Percentiles rank a stretch among this genome's conserved stretches.
phyloP scores from a whole-genome alignment of 2,888 invertebrate genomes.

The Amblyjoppa fuscipennis region DNA sequence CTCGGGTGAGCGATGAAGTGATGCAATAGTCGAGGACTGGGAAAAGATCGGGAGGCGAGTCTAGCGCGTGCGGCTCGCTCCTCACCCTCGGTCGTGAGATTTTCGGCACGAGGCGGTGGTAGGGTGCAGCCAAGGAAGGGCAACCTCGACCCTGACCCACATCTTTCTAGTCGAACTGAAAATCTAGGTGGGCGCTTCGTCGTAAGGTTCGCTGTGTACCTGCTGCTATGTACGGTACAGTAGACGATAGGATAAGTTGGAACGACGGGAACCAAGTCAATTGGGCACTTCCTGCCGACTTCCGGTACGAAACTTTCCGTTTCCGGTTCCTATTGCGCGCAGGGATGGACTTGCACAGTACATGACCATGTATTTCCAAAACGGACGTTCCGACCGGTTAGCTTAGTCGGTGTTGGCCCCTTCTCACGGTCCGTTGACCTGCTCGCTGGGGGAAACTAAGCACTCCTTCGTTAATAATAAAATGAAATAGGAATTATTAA shows the following conservation, averaged over 20 bases:
- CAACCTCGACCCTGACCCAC: slow-evolving; percentile 63
- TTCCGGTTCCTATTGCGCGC: background rate
- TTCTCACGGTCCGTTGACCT: background rate
- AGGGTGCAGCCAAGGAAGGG: slow-evolving; percentile 32
- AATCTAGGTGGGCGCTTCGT: slow-evolving; percentile 56
- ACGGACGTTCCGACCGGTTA: background rate
- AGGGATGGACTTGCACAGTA: background rate
- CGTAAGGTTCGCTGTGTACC: slow-evolving; percentile 7
- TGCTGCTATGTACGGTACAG: background rate
- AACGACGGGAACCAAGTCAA: background rate
- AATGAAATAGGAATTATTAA: background rate
- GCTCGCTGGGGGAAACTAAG: background rate
- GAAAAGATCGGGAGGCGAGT: background rate
- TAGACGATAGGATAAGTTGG: background rate
- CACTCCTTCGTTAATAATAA: background rate
- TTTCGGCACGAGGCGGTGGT: slow-evolving; percentile 52
- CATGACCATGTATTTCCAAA: background rate
- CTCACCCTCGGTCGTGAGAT: slow-evolving; percentile 36
- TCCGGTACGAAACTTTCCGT: background rate
- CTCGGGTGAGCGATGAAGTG: slow-evolving; percentile 43
- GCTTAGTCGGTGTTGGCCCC: background rate
- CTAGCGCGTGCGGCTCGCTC: background rate
- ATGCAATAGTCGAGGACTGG: slow-evolving; percentile 15
- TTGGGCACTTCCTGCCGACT: background rate
- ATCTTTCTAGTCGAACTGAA: slow-evolving; percentile 56